These are phyloP conservation scores for Leucosticte australis DNA, from an alignment of 2,113 vertebrate genomes.

Conservation along the genomic window DNA sequence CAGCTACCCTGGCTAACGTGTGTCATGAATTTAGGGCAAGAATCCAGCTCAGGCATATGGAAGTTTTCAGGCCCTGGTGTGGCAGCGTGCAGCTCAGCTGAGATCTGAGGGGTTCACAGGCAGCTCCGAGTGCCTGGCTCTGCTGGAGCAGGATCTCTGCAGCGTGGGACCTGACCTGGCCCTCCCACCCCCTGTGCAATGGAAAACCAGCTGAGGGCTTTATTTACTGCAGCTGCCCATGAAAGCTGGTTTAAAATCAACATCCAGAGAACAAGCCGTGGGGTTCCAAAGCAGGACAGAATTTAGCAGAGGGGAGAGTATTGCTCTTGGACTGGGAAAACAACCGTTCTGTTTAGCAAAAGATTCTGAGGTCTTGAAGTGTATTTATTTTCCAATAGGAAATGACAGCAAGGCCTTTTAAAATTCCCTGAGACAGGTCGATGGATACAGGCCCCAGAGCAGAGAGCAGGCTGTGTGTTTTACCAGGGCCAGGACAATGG, in stretches of 20 bases:
- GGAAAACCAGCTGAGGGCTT: background rate
- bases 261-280: background rate
- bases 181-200: background rate
- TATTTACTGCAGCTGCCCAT: constrained; percentile 47
- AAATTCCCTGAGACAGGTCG: background rate
- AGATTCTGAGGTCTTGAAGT: constrained; percentile 12
- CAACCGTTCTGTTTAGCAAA: constrained; percentile 11
- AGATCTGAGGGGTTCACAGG: background rate
- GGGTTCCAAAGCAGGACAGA: constrained; percentile 26
- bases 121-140: background rate
- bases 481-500: background rate
- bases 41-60: background rate
- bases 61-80: background rate
- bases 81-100: background rate
- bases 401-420: constrained; percentile 8
- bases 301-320: background rate
- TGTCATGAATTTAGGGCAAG: background rate
- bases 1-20: background rate
- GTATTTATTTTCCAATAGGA: constrained; percentile 34
- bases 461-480: background rate
- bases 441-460: background rate
- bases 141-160: constrained; percentile 34
- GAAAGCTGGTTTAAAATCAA: constrained; percentile 44
- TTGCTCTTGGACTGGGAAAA: constrained; percentile 56
- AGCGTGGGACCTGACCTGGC: background rate